phyloP scores from a whole-genome alignment of 2,888 invertebrate genomes.

The Drosophila formosana region DNA sequence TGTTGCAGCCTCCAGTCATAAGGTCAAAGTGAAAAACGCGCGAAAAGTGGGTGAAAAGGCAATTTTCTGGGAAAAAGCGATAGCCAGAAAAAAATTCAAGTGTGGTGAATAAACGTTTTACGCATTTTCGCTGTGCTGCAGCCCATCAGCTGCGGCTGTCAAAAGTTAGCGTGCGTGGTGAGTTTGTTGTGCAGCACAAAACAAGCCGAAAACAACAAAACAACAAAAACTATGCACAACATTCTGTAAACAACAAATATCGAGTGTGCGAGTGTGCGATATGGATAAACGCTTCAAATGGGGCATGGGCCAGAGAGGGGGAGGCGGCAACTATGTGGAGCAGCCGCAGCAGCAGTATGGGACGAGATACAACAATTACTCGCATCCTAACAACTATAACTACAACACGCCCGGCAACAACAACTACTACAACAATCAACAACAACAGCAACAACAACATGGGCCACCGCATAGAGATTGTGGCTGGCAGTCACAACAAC shows the following conservation, averaged over 20 bases:
- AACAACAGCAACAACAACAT: conserved; percentile 10
- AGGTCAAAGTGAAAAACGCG: conserved; percentile 35
- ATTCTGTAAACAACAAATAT: conserved; percentile 30
- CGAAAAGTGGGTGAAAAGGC: conserved; percentile 20
- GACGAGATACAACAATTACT: conserved; percentile 62
- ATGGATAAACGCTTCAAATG: conserved; percentile 73
- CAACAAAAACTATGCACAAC: conserved; percentile 46
- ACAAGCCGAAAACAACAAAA: conserved; percentile 61
- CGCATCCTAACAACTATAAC: conserved; percentile 71
- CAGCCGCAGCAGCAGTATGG: conserved; percentile 25
- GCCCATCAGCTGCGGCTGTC: conserved; percentile 71
- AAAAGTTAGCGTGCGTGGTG: conserved; percentile 55
- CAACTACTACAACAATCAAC: conserved; percentile 54
- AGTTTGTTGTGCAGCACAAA: conserved; percentile 26
- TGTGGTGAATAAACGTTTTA: conserved; percentile 73
- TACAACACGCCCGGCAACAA: conserved; percentile 20
- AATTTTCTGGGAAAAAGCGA: conserved; percentile 61
- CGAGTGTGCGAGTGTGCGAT: conserved; percentile 17
- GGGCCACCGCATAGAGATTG: conserved; percentile 14
- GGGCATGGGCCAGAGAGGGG: conserved; percentile 32
- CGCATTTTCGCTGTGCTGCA: conserved; percentile 59
- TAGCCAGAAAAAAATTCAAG: conserved; percentile 57
- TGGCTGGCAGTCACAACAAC: conserved; percentile 29
- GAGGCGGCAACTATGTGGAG: conserved; percentile 32
- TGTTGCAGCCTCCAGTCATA: conserved; percentile 24